Base-by-base conservation (phyloP, 2,113 vertebrate genomes). In the Rallus limicola region DNA sequence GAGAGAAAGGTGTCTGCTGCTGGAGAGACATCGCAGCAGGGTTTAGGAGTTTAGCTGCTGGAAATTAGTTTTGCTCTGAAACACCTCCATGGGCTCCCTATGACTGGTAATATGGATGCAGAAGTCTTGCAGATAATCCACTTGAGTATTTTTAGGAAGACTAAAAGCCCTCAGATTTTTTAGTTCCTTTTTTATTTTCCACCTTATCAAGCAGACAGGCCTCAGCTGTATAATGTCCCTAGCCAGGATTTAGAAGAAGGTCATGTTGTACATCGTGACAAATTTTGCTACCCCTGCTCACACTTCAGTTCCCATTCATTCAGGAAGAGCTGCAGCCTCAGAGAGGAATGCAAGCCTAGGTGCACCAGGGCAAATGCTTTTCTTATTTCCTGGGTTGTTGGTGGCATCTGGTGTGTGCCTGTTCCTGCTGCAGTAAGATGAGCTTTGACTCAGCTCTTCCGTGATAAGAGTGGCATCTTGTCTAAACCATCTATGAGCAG, bases 241-340 rank as follows among this genome's bases (percentile, higher is more conserved):
- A 67, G 48, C 50, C n/a, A 70, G 40, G 83, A 74, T 23, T 38
- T 33, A 92, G 75, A 88, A 28, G 28, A 85, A 85, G 52, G 52
- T 85, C 28, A 31, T 1, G 0, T 50, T 62, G 33, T 53, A 42
- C 55, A 59, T 63, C 62, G 52, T 13, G n/a, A 58, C 44, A 78
- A 21, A 72, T 88, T 89, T 68, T 89, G 64, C 33, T 21, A 59
- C 21, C 50, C 20, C 33, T 64, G 24, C 40, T 82, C 31, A 25
- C 40, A 44, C 25, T 60, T 69, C 19, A 29, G 10, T 36, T 81
- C 18, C 25, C n/a, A 9, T 52, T 58, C 28, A 21, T 25, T 5
- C 0, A 0, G 16, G 50, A 31, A 44, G n/a, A 13, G 44, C 28
- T 42, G 55, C 18, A 14, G 6, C 8, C 16, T 28, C 0, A 3